Base-by-base conservation (phyloP, 2,888 invertebrate genomes). In the Nemotelus pantherinus region DNA sequence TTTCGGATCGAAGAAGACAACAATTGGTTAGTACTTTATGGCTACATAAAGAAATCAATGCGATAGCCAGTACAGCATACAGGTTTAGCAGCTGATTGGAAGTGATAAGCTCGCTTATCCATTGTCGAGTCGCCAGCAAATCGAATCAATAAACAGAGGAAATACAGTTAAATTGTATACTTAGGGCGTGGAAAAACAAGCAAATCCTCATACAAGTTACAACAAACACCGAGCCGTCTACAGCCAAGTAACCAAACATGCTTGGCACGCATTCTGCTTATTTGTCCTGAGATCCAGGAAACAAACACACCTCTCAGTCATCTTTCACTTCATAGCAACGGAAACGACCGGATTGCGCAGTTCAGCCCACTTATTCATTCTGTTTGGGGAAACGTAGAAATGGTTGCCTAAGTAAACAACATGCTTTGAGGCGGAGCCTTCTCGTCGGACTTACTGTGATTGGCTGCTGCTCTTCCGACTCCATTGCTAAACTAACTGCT, bases 141-240 rank as follows among this genome's bases (percentile, higher is more conserved):
- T 63, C 58, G n/a, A 50, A 47, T 43, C 68, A 53, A 50, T 48
- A 48, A 47, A 47, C 58, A 25, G 53, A 44, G 60, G 44, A 47
- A 44, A 64, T 55, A n/a, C 53, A 53, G 64, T 25, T 53, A 55
- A 41, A 25, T 7, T 68, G 68, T 77, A 57, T 67, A 77, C 68
- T 58, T 65, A 77, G 57, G 77, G 55, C 77, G 77, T 65, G 77
- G 68, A 67, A 76, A 77, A 77, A 77, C 77, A 77, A 77, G 47
- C 77, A 77, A 77, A 68, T 60, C 63, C 55, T 43, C 55, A 70
- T 55, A 55, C 55, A 39, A 70, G 70, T 3, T 9, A 44, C 55
- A 25, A 45, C 70, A 72, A 57, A 72, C 71, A 57, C 58, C 10
- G 44, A 50, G 50, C 68, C 48, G 25, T 50, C 50, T 25, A n/a